phyloP scores from a whole-genome alignment of 2,888 invertebrate species.

The Limnephilus marmoratus region DNA sequence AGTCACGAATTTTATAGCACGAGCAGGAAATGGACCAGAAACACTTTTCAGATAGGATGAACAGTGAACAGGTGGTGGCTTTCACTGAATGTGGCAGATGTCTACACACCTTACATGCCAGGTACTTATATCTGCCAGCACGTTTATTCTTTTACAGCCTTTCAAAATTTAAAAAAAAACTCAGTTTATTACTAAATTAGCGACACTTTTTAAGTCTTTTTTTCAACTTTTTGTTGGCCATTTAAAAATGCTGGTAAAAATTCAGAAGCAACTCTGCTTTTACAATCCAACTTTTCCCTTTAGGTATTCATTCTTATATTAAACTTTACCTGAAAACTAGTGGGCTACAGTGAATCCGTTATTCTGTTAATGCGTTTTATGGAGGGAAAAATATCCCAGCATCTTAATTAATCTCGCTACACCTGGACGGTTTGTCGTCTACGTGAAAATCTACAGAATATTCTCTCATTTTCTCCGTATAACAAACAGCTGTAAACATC shows the following conservation, averaged over 20 bases:
- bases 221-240: neutral
- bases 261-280: neutral
- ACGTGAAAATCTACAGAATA: neutral
- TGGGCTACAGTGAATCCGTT: neutral
- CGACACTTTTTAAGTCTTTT: neutral
- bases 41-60: neutral
- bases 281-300: neutral
- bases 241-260: neutral
- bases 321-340: neutral
- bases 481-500: neutral
- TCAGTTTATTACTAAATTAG: neutral
- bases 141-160: neutral
- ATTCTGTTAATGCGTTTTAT: neutral
- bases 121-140: neutral
- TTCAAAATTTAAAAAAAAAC: neutral
- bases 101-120: neutral
- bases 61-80: neutral
- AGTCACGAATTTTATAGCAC: neutral
- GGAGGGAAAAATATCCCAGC: neutral
- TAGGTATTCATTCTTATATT: neutral
- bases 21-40: constrained; percentile 15
- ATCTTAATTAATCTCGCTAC: neutral
- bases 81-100: neutral
- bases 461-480: neutral
- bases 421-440: neutral